Evolutionary conservation across 2,888 invertebrate species (phyloP).

Genomic region (Idaea straminata): DNA sequence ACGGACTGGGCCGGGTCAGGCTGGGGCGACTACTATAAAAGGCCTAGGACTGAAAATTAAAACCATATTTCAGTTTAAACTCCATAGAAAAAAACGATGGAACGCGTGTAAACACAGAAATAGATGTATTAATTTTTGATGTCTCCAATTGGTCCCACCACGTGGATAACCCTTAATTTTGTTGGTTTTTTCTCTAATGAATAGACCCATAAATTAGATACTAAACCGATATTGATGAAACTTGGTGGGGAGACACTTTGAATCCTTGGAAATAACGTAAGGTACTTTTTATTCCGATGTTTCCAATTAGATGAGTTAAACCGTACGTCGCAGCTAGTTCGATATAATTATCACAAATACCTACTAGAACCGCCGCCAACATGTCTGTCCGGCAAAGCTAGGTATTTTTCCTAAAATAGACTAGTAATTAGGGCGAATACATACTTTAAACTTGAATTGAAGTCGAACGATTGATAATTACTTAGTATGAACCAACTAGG

Average conservation of each 20-base stretch:
- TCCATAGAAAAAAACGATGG: too few relatives aligned
- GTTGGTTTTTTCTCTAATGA: too few relatives aligned
- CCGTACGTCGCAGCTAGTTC: not conserved
- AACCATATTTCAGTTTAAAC: too few relatives aligned
- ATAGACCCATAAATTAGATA: too few relatives aligned
- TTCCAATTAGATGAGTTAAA: not conserved
- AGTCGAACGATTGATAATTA: not conserved
- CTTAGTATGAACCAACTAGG: too few relatives aligned
- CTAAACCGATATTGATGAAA: not conserved
- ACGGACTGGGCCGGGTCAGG: too few relatives aligned
- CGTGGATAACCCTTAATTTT: too few relatives aligned
- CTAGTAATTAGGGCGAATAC: not conserved
- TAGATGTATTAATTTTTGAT: too few relatives aligned
- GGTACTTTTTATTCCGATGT: not conserved
- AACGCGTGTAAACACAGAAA: too few relatives aligned
- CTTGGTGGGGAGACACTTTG: not conserved
- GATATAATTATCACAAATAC: not conserved
- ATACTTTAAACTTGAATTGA: not conserved
- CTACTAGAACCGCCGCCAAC: not conserved
- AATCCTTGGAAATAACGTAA: not conserved
- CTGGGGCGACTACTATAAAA: too few relatives aligned
- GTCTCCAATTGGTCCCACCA: too few relatives aligned
- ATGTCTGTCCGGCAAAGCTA: not conserved
- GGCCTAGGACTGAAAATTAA: too few relatives aligned
- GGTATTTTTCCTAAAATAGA: not conserved